phyloP scores from a whole-genome alignment of 2,113 vertebrate genomes.

The Mugil cephalus region DNA sequence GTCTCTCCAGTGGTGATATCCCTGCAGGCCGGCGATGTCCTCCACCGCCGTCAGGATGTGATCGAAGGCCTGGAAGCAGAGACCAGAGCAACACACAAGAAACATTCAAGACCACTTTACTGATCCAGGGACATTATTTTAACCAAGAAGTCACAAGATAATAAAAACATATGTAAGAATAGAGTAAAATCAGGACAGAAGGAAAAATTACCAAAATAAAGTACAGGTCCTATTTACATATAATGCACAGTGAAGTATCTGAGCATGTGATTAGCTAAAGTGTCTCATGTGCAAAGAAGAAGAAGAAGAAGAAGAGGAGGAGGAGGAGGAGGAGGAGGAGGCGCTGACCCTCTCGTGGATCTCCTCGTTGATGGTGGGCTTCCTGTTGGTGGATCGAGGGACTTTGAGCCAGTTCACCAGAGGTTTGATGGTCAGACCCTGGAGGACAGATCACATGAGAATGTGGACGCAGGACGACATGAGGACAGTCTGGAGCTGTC shows the following conservation, averaged over 20 bases:
- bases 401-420: constrained; percentile 97
- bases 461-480: too few species aligned
- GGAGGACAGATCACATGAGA: background rate
- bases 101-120: too few species aligned
- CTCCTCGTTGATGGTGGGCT: constrained; percentile 96
- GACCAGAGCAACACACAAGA: background rate
- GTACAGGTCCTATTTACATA: too few species aligned
- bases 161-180: too few species aligned
- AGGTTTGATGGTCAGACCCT: constrained; percentile 98
- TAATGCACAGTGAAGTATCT: too few species aligned
- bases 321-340: background rate
- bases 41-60: constrained; percentile 97
- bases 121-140: too few species aligned
- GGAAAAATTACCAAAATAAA: too few species aligned
- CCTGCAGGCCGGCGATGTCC: constrained; percentile 95
- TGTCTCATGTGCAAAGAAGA: too few species aligned
- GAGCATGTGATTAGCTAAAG: too few species aligned
- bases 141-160: too few species aligned
- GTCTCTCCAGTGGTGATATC: constrained; percentile 98
- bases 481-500: too few species aligned
- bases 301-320: background rate
- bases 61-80: constrained; percentile 89
- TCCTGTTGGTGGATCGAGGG: constrained; percentile 93
- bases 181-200: too few species aligned
- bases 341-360: constrained; percentile 93